Conservation (phyloP, 92 coral and sea anemone species). For the Blastomussa wellsi region DNA sequence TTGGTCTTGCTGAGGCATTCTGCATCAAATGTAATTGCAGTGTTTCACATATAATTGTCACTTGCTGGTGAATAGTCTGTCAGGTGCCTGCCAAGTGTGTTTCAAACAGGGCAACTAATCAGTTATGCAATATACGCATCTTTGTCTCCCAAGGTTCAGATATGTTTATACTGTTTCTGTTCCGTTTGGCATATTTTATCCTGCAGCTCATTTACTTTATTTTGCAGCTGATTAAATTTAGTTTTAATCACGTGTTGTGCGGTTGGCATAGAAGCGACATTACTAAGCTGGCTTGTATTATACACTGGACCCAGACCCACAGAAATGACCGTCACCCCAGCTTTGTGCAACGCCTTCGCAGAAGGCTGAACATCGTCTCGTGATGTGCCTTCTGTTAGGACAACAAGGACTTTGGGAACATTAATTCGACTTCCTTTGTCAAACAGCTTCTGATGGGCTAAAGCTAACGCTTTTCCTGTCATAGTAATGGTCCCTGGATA, state of each 20-base stretch:
- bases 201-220: conserved; percentile 42
- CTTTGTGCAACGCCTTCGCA: conserved; percentile 56
- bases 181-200: conserved; percentile 61
- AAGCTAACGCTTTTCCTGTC: conserved; percentile 66
- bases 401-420: conserved; percentile 68
- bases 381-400: conserved; percentile 57
- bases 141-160: not conserved
- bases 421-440: conserved; percentile 45
- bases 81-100: not conserved
- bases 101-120: not conserved
- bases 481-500: conserved; percentile 63
- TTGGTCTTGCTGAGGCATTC: not conserved
- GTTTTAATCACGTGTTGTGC: conserved; percentile 48
- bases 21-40: not conserved
- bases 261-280: conserved; percentile 59
- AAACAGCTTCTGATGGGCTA: conserved; percentile 54
- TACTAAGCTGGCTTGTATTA: conserved; percentile 45
- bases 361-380: conserved; percentile 48
- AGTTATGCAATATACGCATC: not conserved
- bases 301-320: conserved; percentile 67
- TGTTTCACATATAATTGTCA: not conserved
- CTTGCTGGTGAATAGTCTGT: not conserved
- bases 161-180: not conserved
- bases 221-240: conserved; percentile 47
- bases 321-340: conserved; percentile 64